Percentiles rank a stretch among this genome's conserved stretches.
phyloP scores from a whole-genome alignment of 2,113 vertebrate species.

The Xerus inauris region DNA sequence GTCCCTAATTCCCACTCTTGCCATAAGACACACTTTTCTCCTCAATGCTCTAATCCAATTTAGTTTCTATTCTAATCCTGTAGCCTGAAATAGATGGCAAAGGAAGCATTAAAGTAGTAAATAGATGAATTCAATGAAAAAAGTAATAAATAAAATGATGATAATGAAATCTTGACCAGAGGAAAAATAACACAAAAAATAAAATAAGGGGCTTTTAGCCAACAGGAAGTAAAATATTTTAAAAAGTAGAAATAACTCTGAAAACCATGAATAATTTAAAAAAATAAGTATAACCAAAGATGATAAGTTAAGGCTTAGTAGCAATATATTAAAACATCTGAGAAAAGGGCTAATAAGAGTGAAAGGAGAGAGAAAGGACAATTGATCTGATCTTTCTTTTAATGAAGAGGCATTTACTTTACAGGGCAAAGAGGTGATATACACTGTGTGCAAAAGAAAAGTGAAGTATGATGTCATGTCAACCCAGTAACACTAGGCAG shows the following conservation, averaged over 20 bases:
- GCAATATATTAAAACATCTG: neutral
- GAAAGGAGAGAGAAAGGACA: neutral
- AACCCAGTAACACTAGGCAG: neutral
- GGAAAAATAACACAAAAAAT: neutral
- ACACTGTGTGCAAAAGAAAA: neutral
- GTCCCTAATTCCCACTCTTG: slow-evolving; percentile 68
- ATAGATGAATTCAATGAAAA: slow-evolving; percentile 53
- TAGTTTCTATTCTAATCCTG: slow-evolving; percentile 72
- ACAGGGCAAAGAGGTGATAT: neutral
- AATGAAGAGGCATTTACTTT: neutral
- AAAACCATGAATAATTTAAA: neutral
- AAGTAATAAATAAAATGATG: slow-evolving; percentile 14
- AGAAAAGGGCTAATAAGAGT: neutral
- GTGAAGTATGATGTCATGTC: neutral
- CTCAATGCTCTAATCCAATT: slow-evolving; percentile 60
- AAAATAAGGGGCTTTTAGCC: neutral
- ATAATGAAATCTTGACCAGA: neutral
- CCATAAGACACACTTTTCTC: slow-evolving; percentile 65
- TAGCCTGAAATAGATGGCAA: slow-evolving; percentile 66
- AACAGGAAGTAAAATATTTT: neutral
- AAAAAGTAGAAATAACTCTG: neutral
- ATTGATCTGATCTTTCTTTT: neutral
- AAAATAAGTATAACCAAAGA: neutral
- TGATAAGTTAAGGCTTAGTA: neutral
- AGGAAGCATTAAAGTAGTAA: slow-evolving; percentile 64